Conservation (phyloP, 2,797 vertebrate genomes). For the Microchirus variegatus region DNA sequence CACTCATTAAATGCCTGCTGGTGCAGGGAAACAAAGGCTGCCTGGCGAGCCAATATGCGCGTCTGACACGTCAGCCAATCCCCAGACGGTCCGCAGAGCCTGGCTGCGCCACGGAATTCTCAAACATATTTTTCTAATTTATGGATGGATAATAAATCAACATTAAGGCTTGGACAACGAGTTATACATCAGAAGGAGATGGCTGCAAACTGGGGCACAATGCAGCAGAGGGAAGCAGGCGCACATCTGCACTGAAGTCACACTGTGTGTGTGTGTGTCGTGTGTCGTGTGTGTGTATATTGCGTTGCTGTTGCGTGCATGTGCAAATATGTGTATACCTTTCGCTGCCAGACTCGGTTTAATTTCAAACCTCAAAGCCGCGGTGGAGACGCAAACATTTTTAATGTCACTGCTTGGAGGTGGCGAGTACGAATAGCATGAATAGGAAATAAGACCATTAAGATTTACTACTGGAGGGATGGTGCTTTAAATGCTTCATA, state of each 20-base stretch:
- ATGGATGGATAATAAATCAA: constrained; percentile 99
- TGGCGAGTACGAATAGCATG: constrained; percentile 78
- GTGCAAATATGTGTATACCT: constrained; percentile 56
- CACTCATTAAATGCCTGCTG: constrained; percentile 99
- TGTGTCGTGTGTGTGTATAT: constrained; percentile 11
- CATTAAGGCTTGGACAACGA: constrained; percentile 99
- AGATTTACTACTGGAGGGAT: constrained; percentile 84
- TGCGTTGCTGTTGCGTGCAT: constrained; percentile 15
- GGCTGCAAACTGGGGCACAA: constrained; percentile 93
- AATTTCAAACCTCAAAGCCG: constrained; percentile 72
- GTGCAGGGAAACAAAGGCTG: constrained; percentile 97
- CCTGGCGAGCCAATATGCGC: constrained; percentile 98
- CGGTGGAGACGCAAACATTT: constrained; percentile 79
- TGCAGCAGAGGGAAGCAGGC: constrained; percentile 84
- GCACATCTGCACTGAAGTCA: constrained; percentile 78
- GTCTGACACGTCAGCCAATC: constrained; percentile 99
- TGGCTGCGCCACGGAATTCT: constrained; percentile 96
- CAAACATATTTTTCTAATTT: constrained; percentile 99
- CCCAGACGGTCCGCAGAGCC: constrained; percentile 95
- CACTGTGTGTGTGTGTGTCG: constrained; percentile 38
- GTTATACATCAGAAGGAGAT: constrained; percentile 99
- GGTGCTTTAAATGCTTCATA: constrained; percentile 86
- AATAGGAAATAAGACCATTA: constrained; percentile 80
- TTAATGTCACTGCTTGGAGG: constrained; percentile 79
- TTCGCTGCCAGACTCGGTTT: constrained; percentile 61